These are phyloP conservation scores for Malthinus flaveolus DNA, from an alignment of 2,888 invertebrate species.

Conservation along the genomic window DNA sequence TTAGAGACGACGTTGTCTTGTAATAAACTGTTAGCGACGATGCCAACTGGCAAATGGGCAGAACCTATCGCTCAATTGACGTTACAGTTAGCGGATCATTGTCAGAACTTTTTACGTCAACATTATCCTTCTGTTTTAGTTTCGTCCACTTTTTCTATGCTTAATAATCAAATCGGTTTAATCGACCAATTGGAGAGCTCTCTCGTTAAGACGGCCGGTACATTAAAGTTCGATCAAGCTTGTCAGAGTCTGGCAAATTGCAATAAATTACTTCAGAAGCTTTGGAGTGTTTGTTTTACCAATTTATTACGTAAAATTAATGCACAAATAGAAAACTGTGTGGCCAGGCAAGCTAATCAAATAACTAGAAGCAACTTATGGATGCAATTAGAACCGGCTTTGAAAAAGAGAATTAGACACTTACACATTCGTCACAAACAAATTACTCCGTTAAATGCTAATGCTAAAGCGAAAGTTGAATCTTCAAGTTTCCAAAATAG, in stretches of 20 bases:
- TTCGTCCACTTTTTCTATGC: constrained; percentile 60
- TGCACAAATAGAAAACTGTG: constrained; percentile 69
- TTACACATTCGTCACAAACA: constrained; percentile 51
- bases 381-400: constrained; percentile 32
- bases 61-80: constrained; percentile 78
- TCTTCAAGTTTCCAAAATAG: constrained; percentile 39
- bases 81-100: constrained; percentile 77
- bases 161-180: constrained; percentile 62
- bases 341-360: constrained; percentile 63
- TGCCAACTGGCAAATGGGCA: constrained; percentile 80
- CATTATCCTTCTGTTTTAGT: constrained; percentile 77
- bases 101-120: constrained; percentile 80
- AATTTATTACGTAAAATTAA: constrained; percentile 65
- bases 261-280: constrained; percentile 48
- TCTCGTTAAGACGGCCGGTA: constrained; percentile 75
- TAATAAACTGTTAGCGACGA: constrained; percentile 75
- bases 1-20: constrained; percentile 83
- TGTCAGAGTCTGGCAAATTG: constrained; percentile 73
- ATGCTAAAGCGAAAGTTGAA: constrained; percentile 46
- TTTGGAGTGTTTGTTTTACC: constrained; percentile 45
- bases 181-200: constrained; percentile 64
- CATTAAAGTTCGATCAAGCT: constrained; percentile 79
- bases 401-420: constrained; percentile 67
- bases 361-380: constrained; percentile 39
- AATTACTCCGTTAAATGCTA: constrained; percentile 51